Evolutionary conservation across 1,140 invertebrate species (phyloP), one percentile per base, ranked within the genome.

Genomic region (Condylostylus longicornis): DNA sequence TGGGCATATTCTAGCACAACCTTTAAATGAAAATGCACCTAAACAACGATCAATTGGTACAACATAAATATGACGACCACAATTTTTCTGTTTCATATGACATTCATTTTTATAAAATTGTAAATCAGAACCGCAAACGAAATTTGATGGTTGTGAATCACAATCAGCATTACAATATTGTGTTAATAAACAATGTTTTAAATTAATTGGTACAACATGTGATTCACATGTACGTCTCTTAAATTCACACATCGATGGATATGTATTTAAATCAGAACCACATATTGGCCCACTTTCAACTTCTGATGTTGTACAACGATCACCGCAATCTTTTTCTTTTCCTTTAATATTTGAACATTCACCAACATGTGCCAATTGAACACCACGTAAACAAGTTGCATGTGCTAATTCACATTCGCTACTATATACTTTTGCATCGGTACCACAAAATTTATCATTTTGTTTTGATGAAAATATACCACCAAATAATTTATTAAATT

Each of bases 71-170:
- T 88, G 84, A 65, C 85, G 86, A 25, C 86, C 86, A 62, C 86
- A 93, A 60, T 90, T 90, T 56, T 83, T 75, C 52, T 78, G 75
- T 56, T 81, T 81, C 86, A 95, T 91, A 54, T 89, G 79, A 54
- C 91, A 95, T 58, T 87, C 80, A 58, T 85, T 93, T 46, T 77
- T 73, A 65, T 95, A 95, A 46, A 91, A 81, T 52, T 82, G 78
- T 53, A 84, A 85, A 57, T 96, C 87, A 5, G 82, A 90, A 18
- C 84, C 88, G 59, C 90, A 95, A 29, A 94, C 85, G 47, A 84
- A 87, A 41, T 77, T 71, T 33, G 74, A 69, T 10, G 78, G 74
- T 17, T 77, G 75, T 0, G 60, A 48, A 46, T 60, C 57, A 50
- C 80, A 82, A 46, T 77, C 71, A 29, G 76, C 68, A 47, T 86